Base-by-base conservation (phyloP, 35 echinoderm and acorn worm species). In the Lytechinus pictus region DNA sequence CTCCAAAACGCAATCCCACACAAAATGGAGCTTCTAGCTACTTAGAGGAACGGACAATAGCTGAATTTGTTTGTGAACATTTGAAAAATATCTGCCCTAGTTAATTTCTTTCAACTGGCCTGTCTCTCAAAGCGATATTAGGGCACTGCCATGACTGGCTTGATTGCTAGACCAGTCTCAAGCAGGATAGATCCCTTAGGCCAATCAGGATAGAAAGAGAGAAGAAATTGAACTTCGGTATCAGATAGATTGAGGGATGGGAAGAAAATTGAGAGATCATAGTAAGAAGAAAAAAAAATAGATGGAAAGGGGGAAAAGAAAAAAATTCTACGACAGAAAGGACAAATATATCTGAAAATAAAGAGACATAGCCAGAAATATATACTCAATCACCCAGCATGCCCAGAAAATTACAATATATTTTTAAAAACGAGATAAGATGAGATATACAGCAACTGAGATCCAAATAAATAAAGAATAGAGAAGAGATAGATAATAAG, bases 1-100 rank as follows among this genome's bases (percentile, higher is more conserved):
- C 88, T 90, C 88, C 88, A 90, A 21, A 44, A 54, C 88, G 88
- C 88, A 52, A 44, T 52, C 88, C 28, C 88, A 90, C 88, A 90
- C 88, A 90, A 90, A 90, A 52, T 44, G 52, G 88, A 90, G 92
- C 92, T 93, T 54, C 92, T 27, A 93, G 92, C 92, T 54, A 93
- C 55, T 93, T 57, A 27, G 55, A 27, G 13, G 55, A 33, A 52
- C 92, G 52, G 92, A 93, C 92, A 93, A 93, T 93, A 55, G 92
- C 92, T 93, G 92, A 93, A 93, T 93, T 93, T 93, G 92, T 93
- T 93, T 93, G 92, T 93, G 92, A 93, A 93, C 92, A 93, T 93
- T 93, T 93, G 92, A 93, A 93, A 93, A 93, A 93, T 93, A 93
- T 93, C 92, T 93, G 92, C 92, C 92, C 92, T 93, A 93, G 92